Base-by-base conservation (phyloP, 2,888 invertebrate genomes). In the Mongoloraphidia duomilia region DNA sequence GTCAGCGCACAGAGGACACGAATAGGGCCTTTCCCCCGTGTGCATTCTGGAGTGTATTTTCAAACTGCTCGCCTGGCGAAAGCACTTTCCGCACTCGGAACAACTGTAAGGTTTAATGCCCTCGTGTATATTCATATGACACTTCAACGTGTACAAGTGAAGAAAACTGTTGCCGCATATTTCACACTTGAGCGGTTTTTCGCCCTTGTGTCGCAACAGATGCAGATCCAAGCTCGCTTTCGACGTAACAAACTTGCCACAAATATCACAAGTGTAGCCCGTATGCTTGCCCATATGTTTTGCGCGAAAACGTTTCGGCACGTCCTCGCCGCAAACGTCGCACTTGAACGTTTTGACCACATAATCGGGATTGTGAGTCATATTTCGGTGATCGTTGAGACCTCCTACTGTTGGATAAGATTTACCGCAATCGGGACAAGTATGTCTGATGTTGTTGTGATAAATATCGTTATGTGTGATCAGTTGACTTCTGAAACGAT, bases 21-120 rank as follows among this genome's bases (percentile, higher is more conserved):
- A 34, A 46, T 59, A 63, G 4, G 63, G 63, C 49, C 61, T 56
- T 47, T 63, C 62, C 4, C 62, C 62, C 6, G 60, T 55, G 43
- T 55, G 56, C 9, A 49, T 49, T 13, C 54, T 48, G 2, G 49
- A 49, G 44, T 57, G 57, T 34, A 55, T 49, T 8, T 53, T 51
- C 49, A 57, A 50, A 41, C 52, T 53, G 34, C 52, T 53, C 5
- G 52, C 49, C 43, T 56, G 56, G 1, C 54, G 50, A 44, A 55
- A 57, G 2, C 53, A 49, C 37, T 55, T 57, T 1, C n/a, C 38
- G 13, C 38, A 12, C 8, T 12, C n/a, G 38, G 13, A 13, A 38
- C 12, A n/a, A 38, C 6, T n/a, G 8, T 38, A 38, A 1, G 13
- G 38, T 38, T 38, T n/a, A 12, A 38, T 12, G 38, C 12, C 38